These are phyloP conservation scores for Phymanthus crucifer DNA, from an alignment of 92 coral and sea anemone species.

Conservation along the genomic window DNA sequence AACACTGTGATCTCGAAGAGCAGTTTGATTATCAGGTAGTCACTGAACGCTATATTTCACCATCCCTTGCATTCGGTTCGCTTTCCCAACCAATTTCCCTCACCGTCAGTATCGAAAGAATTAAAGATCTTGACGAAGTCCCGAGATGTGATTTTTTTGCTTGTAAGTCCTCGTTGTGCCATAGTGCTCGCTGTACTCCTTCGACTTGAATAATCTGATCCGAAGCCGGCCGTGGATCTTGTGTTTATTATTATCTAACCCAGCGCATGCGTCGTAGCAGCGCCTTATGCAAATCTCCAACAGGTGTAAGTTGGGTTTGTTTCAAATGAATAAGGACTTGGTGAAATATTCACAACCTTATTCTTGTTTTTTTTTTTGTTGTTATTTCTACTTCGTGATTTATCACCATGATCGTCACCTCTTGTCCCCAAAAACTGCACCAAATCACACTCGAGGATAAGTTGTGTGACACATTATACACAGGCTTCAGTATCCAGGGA, in stretches of 20 bases:
- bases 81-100: neutral
- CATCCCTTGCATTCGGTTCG: neutral
- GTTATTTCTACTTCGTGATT: neutral
- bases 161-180: constrained; percentile 12
- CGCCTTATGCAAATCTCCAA: constrained; percentile 21
- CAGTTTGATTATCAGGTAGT: neutral
- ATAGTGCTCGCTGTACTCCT: constrained; percentile 20
- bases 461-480: neutral
- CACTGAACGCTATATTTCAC: neutral
- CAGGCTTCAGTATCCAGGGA: neutral
- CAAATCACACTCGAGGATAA: neutral
- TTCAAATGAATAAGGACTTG: constrained; percentile 9
- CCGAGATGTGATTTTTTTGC: constrained; percentile 48
- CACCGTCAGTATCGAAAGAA: constrained; percentile 85
- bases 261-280: constrained; percentile 21
- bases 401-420: neutral
- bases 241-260: constrained; percentile 11
- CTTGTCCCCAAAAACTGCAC: neutral
- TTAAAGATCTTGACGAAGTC: constrained; percentile 82
- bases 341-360: constrained; percentile 21
- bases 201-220: constrained; percentile 13
- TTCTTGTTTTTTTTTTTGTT: constrained; percentile 4
- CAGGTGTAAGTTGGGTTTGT: constrained; percentile 23
- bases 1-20: neutral
- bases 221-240: neutral